phyloP scores from a whole-genome alignment of 1,140 invertebrate genomes.

The Linepithema humile region DNA sequence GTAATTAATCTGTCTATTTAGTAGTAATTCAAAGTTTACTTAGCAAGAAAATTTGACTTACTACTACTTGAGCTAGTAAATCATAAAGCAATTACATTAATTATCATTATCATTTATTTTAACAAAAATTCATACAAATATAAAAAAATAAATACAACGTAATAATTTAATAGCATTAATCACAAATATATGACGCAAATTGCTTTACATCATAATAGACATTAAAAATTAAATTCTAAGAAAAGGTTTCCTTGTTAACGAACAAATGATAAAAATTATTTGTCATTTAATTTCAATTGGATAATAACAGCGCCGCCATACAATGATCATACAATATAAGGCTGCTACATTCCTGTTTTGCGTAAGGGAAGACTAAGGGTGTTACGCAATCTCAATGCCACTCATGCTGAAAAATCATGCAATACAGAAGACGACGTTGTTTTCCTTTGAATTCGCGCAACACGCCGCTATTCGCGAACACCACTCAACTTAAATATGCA shows the following conservation, averaged over 20 bases:
- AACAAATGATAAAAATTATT: background rate
- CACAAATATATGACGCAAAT: too few relatives aligned
- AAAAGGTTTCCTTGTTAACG: background rate
- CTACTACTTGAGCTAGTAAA: too few relatives aligned
- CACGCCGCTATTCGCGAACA: background rate
- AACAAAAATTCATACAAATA: too few relatives aligned
- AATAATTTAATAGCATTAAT: too few relatives aligned
- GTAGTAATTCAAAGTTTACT: too few relatives aligned
- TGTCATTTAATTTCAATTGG: background rate
- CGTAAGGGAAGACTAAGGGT: background rate
- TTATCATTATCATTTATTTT: too few relatives aligned
- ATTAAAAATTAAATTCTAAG: background rate
- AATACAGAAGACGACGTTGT: conserved; percentile 27
- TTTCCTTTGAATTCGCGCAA: conserved; percentile 39
- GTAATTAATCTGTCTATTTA: too few relatives aligned
- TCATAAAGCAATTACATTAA: too few relatives aligned
- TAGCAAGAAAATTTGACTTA: too few relatives aligned
- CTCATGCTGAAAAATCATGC: conserved; percentile 1
- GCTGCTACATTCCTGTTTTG: background rate
- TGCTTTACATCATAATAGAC: too few relatives aligned
- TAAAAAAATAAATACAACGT: too few relatives aligned
- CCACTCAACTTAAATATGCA: conserved; percentile 30
- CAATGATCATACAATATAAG: background rate
- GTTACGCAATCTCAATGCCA: conserved; percentile 36
- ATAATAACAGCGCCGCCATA: background rate